These are phyloP conservation scores for Leptinotarsa lineolata DNA, from an alignment of 1,140 invertebrate genomes.

Conservation along the genomic window DNA sequence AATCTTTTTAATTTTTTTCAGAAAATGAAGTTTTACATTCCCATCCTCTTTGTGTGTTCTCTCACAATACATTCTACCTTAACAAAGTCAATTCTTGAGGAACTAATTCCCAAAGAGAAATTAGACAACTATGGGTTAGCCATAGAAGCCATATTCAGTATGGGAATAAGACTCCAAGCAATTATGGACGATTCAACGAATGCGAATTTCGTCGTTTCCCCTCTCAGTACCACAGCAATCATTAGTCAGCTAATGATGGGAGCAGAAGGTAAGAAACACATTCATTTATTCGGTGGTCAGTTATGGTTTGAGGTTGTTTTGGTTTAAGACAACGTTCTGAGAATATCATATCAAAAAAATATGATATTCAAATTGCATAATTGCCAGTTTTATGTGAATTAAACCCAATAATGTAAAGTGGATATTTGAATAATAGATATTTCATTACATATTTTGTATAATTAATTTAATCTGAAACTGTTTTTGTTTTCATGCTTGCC, in stretches of 20 bases:
- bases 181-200: constrained; percentile 30
- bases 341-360: no score
- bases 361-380: no score
- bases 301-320: no score
- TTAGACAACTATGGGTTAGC: constrained; percentile 26
- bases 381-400: no score
- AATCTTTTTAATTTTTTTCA: background rate
- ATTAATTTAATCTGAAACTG: no score
- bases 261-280: constrained; percentile 55
- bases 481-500: no score
- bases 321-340: no score
- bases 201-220: constrained; percentile 69
- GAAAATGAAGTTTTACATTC: constrained; percentile 14
- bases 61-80: background rate
- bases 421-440: no score
- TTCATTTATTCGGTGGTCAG: no score
- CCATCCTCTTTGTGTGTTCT: constrained; percentile 3
- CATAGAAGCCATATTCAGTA: constrained; percentile 45
- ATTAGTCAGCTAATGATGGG: constrained; percentile 68
- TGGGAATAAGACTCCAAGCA: constrained; percentile 43
- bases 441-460: no score
- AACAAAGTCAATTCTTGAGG: background rate
- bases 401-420: no score
- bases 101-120: background rate
- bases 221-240: constrained; percentile 66